Evolutionary conservation across 2,113 vertebrate species (phyloP), one percentile per base, ranked within the genome.

Genomic region (Mus musculus): DNA sequence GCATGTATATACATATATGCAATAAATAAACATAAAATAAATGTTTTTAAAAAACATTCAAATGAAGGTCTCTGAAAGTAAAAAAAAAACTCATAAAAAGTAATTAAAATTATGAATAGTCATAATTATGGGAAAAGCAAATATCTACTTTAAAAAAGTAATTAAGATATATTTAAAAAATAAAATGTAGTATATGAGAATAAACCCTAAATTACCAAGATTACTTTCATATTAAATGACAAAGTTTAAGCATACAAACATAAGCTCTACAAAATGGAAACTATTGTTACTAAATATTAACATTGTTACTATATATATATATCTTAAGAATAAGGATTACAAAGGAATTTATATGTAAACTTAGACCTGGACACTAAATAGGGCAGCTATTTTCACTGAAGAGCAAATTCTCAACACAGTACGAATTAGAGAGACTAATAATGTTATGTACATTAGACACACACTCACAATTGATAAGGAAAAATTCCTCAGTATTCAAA

Each of bases 201-300:
- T 56, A 93, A 89, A 67, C 36, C n/a, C 82, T 88, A 92, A 78
- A 67, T 24, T 73, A 33, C 84, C n/a, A 96, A 75, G 54, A 95
- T 56, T 56, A 94, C 26, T 89, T 22, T 42, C 19, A n/a, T 49
- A 77, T 42, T 78, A 95, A 42, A 80, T 73, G 65, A 73, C 72
- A 90, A 90, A 67, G 39, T 22, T 84, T 52, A 71, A 56, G 24
- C 16, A 93, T 65, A 92, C 12, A 76, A 6, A 56, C 0, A 71
- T 56, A 84, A 82, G 26, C 46, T 75, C 73, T 88, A 63, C 46
- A 69, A 54, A 94, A 67, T 12, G 69, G n/a, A 92, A 95, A 93
- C 63, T 39, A 65, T 46, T 42, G 63, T 11, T 90, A 54, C 1
- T n/a, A 28, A 61, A 30, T 22, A 89, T 39, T 65, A 30, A 89